Percentiles rank a stretch among this genome's conserved stretches.
Evolutionary conservation across 2,888 invertebrate genomes (phyloP).

Genomic region (Cyclophora albipunctata): DNA sequence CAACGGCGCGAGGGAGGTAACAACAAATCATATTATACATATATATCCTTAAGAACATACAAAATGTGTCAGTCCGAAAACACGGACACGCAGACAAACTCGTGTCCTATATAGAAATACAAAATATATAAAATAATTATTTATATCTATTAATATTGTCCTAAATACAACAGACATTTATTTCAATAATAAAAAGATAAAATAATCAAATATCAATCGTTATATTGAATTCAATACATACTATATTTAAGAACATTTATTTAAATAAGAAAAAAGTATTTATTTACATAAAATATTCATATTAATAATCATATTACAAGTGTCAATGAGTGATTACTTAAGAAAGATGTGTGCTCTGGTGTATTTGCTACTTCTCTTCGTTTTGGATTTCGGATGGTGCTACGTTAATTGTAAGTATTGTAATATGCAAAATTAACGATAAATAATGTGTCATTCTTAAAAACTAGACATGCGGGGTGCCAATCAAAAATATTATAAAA

Average conservation of each 20-base stretch:
- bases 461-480: too few relatives aligned
- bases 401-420: slow-evolving; percentile 65
- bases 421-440: too few relatives aligned
- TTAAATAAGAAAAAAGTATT: slow-evolving; percentile 1
- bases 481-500: not conserved
- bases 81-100: slow-evolving; percentile 43
- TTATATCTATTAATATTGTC: too few relatives aligned
- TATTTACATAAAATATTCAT: too few relatives aligned
- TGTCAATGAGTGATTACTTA: slow-evolving; percentile 18
- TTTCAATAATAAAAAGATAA: too few relatives aligned
- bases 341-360: slow-evolving; percentile 47
- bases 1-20: slow-evolving; percentile 50
- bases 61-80: slow-evolving; percentile 40
- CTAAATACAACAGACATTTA: too few relatives aligned
- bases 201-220: too few relatives aligned
- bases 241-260: too few relatives aligned
- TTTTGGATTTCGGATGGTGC: slow-evolving; percentile 42
- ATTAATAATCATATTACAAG: too few relatives aligned
- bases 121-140: too few relatives aligned
- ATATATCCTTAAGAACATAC: slow-evolving; percentile 66
- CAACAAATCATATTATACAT: slow-evolving; percentile 64
- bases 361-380: slow-evolving; percentile 29
- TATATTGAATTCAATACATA: too few relatives aligned
- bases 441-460: not conserved
- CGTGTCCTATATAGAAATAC: slow-evolving; percentile 11